These are phyloP conservation scores for Kryptolebias marmoratus DNA, from an alignment of 2,113 vertebrate species.

Conservation along the genomic window DNA sequence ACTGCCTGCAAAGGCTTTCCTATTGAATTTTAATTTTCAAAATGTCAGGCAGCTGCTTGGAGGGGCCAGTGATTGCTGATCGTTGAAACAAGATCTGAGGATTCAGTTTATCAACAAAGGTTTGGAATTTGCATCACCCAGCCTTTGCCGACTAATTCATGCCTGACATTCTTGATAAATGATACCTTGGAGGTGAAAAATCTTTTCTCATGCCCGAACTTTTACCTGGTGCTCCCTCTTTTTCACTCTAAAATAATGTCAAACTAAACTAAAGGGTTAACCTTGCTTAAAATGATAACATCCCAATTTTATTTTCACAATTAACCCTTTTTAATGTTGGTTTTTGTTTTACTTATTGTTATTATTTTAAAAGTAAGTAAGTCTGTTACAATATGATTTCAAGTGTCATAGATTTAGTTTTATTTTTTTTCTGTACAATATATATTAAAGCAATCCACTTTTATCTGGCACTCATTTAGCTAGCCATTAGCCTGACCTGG, in stretches of 20 bases:
- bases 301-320: neutral
- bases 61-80: neutral
- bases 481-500: no score
- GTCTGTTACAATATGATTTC: no score
- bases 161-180: neutral
- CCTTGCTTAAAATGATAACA: neutral
- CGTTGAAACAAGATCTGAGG: neutral
- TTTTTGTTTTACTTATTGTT: no score
- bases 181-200: neutral
- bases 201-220: neutral
- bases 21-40: neutral
- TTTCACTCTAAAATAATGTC: neutral
- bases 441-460: no score
- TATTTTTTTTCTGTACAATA: no score
- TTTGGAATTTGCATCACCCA: neutral
- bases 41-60: neutral
- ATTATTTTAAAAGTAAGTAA: no score
- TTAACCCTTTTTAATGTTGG: no score
- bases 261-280: neutral
- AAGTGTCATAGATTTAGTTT: no score
- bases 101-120: neutral
- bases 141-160: neutral
- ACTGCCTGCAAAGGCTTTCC: neutral
- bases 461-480: no score
- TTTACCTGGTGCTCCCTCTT: neutral